Percentiles rank a stretch among this genome's conserved stretches.
These are phyloP conservation scores for Tridacna crocea DNA, from an alignment of 2,888 invertebrate species.

Conservation along the genomic window DNA sequence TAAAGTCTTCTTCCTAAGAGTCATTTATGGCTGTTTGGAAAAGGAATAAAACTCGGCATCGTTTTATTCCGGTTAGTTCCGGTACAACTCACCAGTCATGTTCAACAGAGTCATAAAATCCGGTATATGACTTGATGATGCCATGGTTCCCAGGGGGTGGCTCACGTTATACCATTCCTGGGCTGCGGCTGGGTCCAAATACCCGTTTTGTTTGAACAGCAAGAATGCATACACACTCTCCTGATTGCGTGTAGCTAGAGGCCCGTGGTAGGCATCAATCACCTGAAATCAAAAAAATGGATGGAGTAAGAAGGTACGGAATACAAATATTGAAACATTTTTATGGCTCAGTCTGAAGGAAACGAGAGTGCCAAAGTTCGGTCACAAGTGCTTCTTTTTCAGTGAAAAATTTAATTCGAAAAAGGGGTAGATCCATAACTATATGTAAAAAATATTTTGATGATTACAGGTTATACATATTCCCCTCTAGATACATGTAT, in stretches of 20 bases:
- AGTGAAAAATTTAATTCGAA: too few relatives aligned
- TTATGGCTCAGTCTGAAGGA: too few relatives aligned
- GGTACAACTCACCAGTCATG: slow-evolving; percentile 14
- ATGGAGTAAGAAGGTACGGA: too few relatives aligned
- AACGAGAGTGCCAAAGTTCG: too few relatives aligned
- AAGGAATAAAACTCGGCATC: background rate
- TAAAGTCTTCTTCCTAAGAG: background rate
- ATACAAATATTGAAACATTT: too few relatives aligned
- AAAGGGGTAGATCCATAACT: too few relatives aligned
- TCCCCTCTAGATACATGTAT: too few relatives aligned
- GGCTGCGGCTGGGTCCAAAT: background rate
- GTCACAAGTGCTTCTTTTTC: too few relatives aligned
- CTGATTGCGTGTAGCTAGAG: slow-evolving; percentile 9
- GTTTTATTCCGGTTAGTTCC: background rate
- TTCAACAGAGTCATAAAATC: slow-evolving; percentile 7
- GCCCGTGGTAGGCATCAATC: slow-evolving; percentile 52
- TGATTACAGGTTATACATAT: too few relatives aligned
- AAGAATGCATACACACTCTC: slow-evolving; percentile 52
- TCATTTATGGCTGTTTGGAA: background rate
- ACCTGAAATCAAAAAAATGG: slow-evolving; percentile 21
- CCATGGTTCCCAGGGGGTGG: background rate
- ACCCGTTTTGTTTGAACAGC: slow-evolving; percentile 49
- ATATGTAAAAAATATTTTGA: too few relatives aligned
- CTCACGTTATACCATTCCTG: slow-evolving; percentile 15
- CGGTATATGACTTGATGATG: slow-evolving; percentile 8